Conservation (phyloP, 2,113 vertebrate genomes). For the Dissostichus mawsoni region DNA sequence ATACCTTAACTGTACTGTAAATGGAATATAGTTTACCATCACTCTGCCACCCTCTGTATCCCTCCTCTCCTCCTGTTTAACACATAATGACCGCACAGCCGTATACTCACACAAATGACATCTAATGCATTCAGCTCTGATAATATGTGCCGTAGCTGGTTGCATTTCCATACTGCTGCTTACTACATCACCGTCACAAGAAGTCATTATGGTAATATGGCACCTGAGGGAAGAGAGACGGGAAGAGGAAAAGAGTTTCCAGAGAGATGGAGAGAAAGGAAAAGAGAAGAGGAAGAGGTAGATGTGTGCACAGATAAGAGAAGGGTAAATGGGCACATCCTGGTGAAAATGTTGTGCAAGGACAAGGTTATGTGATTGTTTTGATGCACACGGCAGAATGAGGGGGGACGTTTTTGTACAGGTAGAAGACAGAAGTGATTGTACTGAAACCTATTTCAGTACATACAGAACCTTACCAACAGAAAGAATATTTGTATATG, state of each 20-base stretch:
- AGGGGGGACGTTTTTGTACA: slow-evolving; percentile 30
- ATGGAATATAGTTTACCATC: slow-evolving; percentile 53
- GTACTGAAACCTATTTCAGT: not conserved
- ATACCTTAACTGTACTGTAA: slow-evolving; percentile 44
- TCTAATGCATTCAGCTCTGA: slow-evolving; percentile 80
- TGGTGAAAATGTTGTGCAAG: slow-evolving; percentile 32
- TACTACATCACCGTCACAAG: slow-evolving; percentile 80
- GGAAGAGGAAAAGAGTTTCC: slow-evolving; percentile 60
- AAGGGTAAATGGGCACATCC: slow-evolving; percentile 43
- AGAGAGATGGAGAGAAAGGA: slow-evolving; percentile 50
- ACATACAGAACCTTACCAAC: not conserved
- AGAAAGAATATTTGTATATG: not conserved
- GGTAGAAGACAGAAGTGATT: slow-evolving; percentile 24
- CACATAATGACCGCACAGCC: slow-evolving; percentile 77
- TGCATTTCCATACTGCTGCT: slow-evolving; percentile 81
- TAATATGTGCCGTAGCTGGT: slow-evolving; percentile 80
- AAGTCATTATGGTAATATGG: slow-evolving; percentile 86
- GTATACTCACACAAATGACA: slow-evolving; percentile 78
- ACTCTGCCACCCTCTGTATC: slow-evolving; percentile 32
- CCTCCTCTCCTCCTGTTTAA: slow-evolving; percentile 69
- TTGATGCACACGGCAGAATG: slow-evolving; percentile 16
- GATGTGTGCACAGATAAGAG: slow-evolving; percentile 36
- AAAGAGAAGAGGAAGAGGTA: slow-evolving; percentile 28
- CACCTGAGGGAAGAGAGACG: slow-evolving; percentile 82
- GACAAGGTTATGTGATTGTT: slow-evolving; percentile 37